phyloP scores from a whole-genome alignment of 2,797 vertebrate genomes.

The Smutsia gigantea region DNA sequence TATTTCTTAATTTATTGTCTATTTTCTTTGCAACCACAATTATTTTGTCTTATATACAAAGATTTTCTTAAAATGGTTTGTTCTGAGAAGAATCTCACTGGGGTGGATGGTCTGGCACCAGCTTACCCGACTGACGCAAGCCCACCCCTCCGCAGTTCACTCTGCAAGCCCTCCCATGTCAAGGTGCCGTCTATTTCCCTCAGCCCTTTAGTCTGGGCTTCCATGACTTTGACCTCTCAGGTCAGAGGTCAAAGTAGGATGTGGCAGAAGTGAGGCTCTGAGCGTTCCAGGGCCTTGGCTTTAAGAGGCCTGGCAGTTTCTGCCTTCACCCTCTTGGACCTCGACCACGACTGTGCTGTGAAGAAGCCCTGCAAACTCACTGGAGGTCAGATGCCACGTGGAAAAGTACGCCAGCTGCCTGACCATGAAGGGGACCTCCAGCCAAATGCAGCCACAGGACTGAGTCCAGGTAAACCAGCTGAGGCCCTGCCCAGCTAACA shows the following conservation, averaged over 20 bases:
- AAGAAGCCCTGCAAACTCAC: neutral
- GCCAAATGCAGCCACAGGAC: neutral
- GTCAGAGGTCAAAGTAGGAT: too few relatives aligned
- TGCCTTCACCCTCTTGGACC: neutral
- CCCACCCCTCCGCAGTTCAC: too few relatives aligned
- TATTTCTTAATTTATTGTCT: neutral
- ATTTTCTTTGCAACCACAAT: neutral
- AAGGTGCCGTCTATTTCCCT: neutral
- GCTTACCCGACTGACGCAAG: fast-evolving
- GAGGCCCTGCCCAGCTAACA: neutral
- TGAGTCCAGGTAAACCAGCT: neutral
- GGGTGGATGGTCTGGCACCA: neutral
- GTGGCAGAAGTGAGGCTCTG: neutral
- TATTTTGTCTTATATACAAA: neutral
- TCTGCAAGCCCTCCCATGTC: fast-evolving
- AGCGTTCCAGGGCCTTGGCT: neutral
- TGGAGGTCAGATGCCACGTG: neutral
- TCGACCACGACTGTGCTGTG: neutral
- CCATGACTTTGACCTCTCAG: neutral
- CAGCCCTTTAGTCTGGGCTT: neutral
- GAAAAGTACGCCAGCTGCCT: neutral
- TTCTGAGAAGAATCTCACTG: neutral
- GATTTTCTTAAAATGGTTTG: neutral
- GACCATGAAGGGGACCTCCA: neutral
- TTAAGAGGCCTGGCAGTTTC: neutral